These are phyloP conservation scores for Catostomus latipinnis DNA, from an alignment of 2,797 vertebrate genomes.

Conservation along the genomic window DNA sequence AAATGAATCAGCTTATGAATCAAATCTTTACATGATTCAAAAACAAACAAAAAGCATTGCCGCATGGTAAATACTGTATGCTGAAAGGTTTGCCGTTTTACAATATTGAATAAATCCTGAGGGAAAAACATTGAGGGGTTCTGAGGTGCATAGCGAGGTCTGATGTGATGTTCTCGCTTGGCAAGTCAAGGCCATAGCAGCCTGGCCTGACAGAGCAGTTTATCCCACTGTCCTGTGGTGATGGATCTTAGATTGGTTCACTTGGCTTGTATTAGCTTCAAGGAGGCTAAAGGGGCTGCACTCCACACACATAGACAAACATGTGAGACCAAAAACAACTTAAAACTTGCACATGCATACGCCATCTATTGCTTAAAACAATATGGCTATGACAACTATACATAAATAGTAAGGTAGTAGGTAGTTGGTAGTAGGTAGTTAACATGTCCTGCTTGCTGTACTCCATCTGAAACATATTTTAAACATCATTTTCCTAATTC, in stretches of 20 bases:
- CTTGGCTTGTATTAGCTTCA: constrained; percentile 62
- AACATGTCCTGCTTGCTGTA: too few species aligned
- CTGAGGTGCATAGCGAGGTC: constrained; percentile 51
- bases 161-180: constrained; percentile 47
- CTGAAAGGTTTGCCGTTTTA: not conserved
- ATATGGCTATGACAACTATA: too few species aligned
- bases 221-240: constrained; percentile 71
- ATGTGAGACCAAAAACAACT: constrained; percentile 27
- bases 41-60: not conserved
- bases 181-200: constrained; percentile 75
- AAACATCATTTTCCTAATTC: too few species aligned
- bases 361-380: too few species aligned
- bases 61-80: not conserved
- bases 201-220: constrained; percentile 74
- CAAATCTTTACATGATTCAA: not conserved
- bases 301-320: constrained; percentile 45
- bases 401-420: too few species aligned
- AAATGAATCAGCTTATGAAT: not conserved
- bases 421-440: too few species aligned
- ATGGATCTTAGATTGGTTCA: constrained; percentile 76
- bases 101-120: not conserved
- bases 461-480: too few species aligned
- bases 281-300: constrained; percentile 67
- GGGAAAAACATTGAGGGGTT: constrained; percentile 32
- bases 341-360: not conserved